A percentile compares a stretch with the other conserved stretches of the same genome.
Conservation (phyloP, 2,888 invertebrate species). For the Dolichomitus sp. region DNA sequence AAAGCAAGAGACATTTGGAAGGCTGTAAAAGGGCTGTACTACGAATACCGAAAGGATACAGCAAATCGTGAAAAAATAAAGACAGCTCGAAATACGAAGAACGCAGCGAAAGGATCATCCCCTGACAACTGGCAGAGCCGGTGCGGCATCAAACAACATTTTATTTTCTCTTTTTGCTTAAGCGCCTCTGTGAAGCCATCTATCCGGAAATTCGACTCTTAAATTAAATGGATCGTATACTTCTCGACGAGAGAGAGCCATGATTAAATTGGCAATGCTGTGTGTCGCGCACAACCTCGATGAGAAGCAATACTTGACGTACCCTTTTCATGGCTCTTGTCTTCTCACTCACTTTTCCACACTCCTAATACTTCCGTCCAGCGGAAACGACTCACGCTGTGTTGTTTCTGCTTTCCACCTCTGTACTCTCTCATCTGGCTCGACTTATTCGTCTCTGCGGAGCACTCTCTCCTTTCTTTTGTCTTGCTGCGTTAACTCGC, state of each 20-base stretch:
- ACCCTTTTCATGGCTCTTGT: conserved; percentile 14
- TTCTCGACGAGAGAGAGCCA: conserved; percentile 11
- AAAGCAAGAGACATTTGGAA: neutral
- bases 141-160: neutral
- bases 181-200: conserved; percentile 8
- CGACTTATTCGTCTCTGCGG: conserved; percentile 27
- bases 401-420: conserved; percentile 54
- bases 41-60: neutral
- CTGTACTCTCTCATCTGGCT: conserved; percentile 44
- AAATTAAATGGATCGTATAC: conserved; percentile 7
- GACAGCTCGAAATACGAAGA: neutral
- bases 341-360: conserved; percentile 21
- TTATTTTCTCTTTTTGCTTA: conserved; percentile 2
- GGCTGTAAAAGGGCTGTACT: conserved; percentile 6
- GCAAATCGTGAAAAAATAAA: neutral
- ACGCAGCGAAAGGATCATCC: neutral
- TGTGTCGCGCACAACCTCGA: neutral
- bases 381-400: conserved; percentile 37
- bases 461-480: conserved; percentile 6
- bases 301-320: conserved; percentile 32
- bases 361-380: conserved; percentile 24
- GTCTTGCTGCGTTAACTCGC: neutral
- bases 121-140: neutral
- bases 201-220: conserved; percentile 30
- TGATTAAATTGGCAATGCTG: conserved; percentile 45